Evolutionary conservation across 1,140 invertebrate genomes (phyloP).

Genomic region (Drosophila setifemur): DNA sequence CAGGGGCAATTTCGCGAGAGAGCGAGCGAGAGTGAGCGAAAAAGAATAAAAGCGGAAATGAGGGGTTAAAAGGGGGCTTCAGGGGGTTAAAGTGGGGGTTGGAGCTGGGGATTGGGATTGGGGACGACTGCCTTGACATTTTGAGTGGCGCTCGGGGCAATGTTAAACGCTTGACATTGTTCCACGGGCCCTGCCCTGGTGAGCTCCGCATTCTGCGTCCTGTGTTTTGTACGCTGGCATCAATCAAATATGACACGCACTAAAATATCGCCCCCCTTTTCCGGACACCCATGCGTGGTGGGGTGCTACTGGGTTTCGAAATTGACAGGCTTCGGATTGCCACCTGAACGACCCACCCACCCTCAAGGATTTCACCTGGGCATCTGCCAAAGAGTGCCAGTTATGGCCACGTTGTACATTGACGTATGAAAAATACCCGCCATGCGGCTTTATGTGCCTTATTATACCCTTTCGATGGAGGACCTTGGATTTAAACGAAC

Average conservation of each 20-base stretch:
- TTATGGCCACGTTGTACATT: slow-evolving; percentile 20
- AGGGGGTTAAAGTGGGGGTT: no score
- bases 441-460: slow-evolving; percentile 4
- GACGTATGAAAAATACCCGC: slow-evolving; percentile 32
- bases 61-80: background rate
- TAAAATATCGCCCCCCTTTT: slow-evolving; percentile 56
- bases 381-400: slow-evolving; percentile 10
- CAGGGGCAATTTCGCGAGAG: slow-evolving; percentile 61
- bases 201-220: background rate
- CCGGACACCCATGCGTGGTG: slow-evolving; percentile 26
- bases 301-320: no score
- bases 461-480: slow-evolving; percentile 6
- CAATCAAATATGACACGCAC: slow-evolving; percentile 81
- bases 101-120: background rate
- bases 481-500: background rate
- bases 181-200: slow-evolving; percentile 17
- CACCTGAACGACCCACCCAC: slow-evolving; percentile 5
- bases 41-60: slow-evolving; percentile 12
- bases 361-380: slow-evolving; percentile 25
- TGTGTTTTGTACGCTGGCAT: slow-evolving; percentile 48
- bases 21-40: slow-evolving; percentile 2
- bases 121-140: slow-evolving; percentile 34
- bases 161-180: slow-evolving; percentile 78
- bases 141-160: slow-evolving; percentile 64
- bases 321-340: slow-evolving; percentile 37